A percentile compares a stretch with the other conserved stretches of the same genome.
phyloP scores from a whole-genome alignment of 2,113 vertebrate genomes.

The Centropus bengalensis region DNA sequence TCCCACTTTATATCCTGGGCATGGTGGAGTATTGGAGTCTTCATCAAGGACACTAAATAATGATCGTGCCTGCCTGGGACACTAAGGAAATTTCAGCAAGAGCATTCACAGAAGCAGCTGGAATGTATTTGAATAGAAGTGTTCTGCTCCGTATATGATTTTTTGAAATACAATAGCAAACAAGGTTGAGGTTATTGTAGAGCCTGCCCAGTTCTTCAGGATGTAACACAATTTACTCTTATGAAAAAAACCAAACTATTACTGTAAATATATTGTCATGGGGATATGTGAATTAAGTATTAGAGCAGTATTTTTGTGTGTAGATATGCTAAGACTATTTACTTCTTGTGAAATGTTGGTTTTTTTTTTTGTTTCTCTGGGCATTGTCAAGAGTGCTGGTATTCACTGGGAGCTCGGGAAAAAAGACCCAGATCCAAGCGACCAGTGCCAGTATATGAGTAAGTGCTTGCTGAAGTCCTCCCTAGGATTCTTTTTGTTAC shows the following conservation, averaged over 20 bases:
- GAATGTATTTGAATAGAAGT: neutral
- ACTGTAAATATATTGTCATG: neutral
- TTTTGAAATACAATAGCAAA: neutral
- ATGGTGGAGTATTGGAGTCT: neutral
- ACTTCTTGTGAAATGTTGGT: neutral
- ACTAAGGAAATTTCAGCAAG: neutral
- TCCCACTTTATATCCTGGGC: neutral
- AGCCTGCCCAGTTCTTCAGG: neutral
- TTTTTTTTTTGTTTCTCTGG: neutral
- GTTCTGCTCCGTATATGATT: neutral
- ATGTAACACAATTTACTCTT: neutral
- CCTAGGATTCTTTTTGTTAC: neutral
- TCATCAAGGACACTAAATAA: neutral
- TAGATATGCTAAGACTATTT: neutral
- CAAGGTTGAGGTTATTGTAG: accelerated
- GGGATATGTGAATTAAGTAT: neutral
- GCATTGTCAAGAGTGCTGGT: neutral
- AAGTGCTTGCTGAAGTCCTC: neutral
- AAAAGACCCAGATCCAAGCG: neutral
- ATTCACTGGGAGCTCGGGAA: neutral
- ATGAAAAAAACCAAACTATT: neutral
- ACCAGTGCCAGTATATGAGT: neutral
- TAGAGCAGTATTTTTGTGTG: neutral
- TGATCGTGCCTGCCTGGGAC: neutral
- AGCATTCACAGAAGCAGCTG: neutral